phyloP scores from a whole-genome alignment of 2,888 invertebrate species.

The Agonopterix heracliana region DNA sequence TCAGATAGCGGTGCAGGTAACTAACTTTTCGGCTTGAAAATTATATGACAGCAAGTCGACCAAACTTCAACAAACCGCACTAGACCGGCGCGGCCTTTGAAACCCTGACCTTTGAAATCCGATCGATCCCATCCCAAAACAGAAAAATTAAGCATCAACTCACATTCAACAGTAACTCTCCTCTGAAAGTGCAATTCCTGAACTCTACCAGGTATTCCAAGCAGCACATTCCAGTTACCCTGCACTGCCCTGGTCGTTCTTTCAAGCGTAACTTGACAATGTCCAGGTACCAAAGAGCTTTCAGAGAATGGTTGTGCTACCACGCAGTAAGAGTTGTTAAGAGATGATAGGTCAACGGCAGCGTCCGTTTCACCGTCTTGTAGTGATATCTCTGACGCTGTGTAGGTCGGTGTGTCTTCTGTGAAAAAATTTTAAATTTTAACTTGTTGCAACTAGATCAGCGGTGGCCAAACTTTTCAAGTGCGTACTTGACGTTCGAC shows the following conservation, averaged over 20 bases:
- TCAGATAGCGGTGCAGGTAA: no score
- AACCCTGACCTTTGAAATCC: no score
- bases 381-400: constrained; percentile 36
- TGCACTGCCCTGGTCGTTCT: constrained; percentile 57
- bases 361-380: constrained; percentile 41
- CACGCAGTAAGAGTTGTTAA: constrained; percentile 51
- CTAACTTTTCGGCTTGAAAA: no score
- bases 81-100: no score
- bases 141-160: constrained; percentile 8
- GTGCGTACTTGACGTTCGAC: no score
- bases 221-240: constrained; percentile 60
- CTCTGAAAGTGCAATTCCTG: constrained; percentile 50
- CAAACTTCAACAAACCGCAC: no score
- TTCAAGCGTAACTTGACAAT: constrained; percentile 53
- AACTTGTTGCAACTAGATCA: background rate
- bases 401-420: constrained; percentile 30
- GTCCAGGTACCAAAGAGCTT: constrained; percentile 52
- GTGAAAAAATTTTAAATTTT: constrained; percentile 10
- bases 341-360: constrained; percentile 35
- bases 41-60: no score
- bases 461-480: no score
- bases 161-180: constrained; percentile 52
- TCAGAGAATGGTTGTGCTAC: constrained; percentile 60
- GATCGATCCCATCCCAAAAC: background rate
- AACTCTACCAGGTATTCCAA: constrained; percentile 61